Conservation (phyloP, 2,888 invertebrate species). For the Dinocampus coccinellae region DNA sequence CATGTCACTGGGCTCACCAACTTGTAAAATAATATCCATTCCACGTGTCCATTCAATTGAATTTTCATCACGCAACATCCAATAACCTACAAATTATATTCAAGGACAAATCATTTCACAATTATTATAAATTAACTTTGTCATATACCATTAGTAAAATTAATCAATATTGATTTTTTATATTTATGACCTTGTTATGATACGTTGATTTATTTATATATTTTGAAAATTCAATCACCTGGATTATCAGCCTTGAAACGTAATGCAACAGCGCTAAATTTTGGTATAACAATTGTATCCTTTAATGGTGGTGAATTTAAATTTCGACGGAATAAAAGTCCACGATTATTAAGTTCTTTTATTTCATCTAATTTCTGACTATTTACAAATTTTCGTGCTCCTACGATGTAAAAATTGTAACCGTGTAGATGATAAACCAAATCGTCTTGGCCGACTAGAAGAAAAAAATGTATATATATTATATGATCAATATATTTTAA, state of each 20-base stretch:
- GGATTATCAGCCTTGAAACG: slow-evolving; percentile 84
- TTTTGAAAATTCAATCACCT: slow-evolving; percentile 67
- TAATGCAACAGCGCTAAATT: slow-evolving; percentile 78
- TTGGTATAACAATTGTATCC: slow-evolving; percentile 82
- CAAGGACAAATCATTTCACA: background rate
- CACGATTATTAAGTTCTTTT: slow-evolving; percentile 73
- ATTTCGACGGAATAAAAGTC: slow-evolving; percentile 73
- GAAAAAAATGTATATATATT: background rate
- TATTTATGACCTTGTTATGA: slow-evolving; percentile 13
- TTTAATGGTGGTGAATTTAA: slow-evolving; percentile 76
- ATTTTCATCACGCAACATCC: slow-evolving; percentile 85
- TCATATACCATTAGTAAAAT: background rate
- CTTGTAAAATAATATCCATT: slow-evolving; percentile 80
- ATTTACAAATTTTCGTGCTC: slow-evolving; percentile 72
- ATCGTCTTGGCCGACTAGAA: slow-evolving; percentile 74
- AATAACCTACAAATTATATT: slow-evolving; percentile 74
- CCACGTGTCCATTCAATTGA: slow-evolving; percentile 82
- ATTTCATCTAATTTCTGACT: slow-evolving; percentile 72
- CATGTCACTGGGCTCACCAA: slow-evolving; percentile 78
- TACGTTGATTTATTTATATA: background rate
- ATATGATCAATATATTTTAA: slow-evolving; percentile 14
- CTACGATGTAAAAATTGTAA: slow-evolving; percentile 79
- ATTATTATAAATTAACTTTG: background rate
- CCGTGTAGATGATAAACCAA: slow-evolving; percentile 84
- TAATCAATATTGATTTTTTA: slow-evolving; percentile 3